A percentile compares a stretch with the other conserved stretches of the same genome.
phyloP scores from a whole-genome alignment of 2,888 invertebrate genomes.

The Drosophila peninsularis region DNA sequence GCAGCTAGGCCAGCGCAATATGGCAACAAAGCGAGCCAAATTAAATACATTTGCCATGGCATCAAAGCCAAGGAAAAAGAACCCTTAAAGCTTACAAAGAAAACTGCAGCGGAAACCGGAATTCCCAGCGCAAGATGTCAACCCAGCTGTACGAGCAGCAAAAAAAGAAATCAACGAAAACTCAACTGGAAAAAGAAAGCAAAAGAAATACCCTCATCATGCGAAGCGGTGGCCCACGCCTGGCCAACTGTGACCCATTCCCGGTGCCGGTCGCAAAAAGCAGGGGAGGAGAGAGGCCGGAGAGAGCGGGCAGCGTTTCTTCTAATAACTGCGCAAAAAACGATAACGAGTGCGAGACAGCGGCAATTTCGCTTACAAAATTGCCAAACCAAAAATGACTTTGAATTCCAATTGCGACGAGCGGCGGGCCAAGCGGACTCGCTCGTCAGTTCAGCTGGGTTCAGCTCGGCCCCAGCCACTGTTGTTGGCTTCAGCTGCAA shows the following conservation, averaged over 20 bases:
- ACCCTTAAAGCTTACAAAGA: slow-evolving; percentile 64
- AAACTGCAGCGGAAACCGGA: slow-evolving; percentile 78
- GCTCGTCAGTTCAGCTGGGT: slow-evolving; percentile 14
- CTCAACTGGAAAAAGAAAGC: slow-evolving; percentile 14
- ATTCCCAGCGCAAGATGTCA: slow-evolving; percentile 77
- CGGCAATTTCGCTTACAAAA: slow-evolving; percentile 79
- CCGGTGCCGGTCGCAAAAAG: slow-evolving; percentile 21
- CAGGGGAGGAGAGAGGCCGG: not conserved
- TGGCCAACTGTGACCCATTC: slow-evolving; percentile 70
- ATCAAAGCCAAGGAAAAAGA: slow-evolving; percentile 51
- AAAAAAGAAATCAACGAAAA: slow-evolving; percentile 33
- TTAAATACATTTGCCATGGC: slow-evolving; percentile 37
- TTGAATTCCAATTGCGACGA: slow-evolving; percentile 76
- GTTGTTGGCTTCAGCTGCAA: slow-evolving; percentile 48
- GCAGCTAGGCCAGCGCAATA: slow-evolving; percentile 45
- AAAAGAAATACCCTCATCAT: slow-evolving; percentile 64
- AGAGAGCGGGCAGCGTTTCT: slow-evolving; percentile 58
- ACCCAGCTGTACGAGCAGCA: slow-evolving; percentile 52
- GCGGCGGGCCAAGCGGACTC: slow-evolving; percentile 30
- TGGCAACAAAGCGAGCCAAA: slow-evolving; percentile 45
- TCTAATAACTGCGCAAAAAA: slow-evolving; percentile 77
- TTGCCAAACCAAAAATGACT: slow-evolving; percentile 80
- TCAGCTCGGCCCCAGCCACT: slow-evolving; percentile 19
- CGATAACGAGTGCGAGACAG: slow-evolving; percentile 71
- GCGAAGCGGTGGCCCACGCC: slow-evolving; percentile 48